Base-by-base conservation (phyloP, 2,113 vertebrate genomes). In the Turnix velox region DNA sequence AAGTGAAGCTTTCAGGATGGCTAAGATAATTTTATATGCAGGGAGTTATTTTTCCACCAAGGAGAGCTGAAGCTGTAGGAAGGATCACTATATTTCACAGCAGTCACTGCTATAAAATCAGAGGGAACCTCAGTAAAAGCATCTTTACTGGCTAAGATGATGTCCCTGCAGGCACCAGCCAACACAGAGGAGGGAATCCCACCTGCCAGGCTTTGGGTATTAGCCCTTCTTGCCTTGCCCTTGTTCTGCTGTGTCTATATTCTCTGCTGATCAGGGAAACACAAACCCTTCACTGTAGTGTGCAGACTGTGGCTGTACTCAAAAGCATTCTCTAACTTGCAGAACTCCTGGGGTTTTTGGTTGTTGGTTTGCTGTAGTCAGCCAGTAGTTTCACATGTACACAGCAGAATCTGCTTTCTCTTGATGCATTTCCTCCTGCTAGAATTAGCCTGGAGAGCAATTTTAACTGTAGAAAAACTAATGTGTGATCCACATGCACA, bases 121-220 rank as follows among this genome's bases (percentile, higher is more conserved):
- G 35, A 42, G 35, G 30, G 54, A 48, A n/a, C 31, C 14, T 28
- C 54, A 18, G 33, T 24, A 35, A 62, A n/a, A 27, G 18, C 39
- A 28, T 40, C 48, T n/a, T 69, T 3, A 49, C 25, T 69, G 35
- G 27, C 42, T 19, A n/a, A 72, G 35, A 20, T 39, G 5, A 12
- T 2, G 14, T 22, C 30, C 20, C 23, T n/a, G 18, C 14, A 33
- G 45, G 12, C 20, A 35, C 6, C n/a, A n/a, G 54, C 55, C 24
- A 0, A 14, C 19, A 6, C 9, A 10, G 54, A 18, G 12, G 55
- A 39, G 24, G 2, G 40, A 22, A 5, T 33, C 5, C 0, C 0
- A 18, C 31, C 22, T 42, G n/a, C 62, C 3, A 9, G 40, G n/a
- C 18, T 1, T 12, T 51, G n/a, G 18, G 33, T 9, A 9, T 48